Conservation (phyloP, 2,888 invertebrate species). For the Tetheella fluctuosa region DNA sequence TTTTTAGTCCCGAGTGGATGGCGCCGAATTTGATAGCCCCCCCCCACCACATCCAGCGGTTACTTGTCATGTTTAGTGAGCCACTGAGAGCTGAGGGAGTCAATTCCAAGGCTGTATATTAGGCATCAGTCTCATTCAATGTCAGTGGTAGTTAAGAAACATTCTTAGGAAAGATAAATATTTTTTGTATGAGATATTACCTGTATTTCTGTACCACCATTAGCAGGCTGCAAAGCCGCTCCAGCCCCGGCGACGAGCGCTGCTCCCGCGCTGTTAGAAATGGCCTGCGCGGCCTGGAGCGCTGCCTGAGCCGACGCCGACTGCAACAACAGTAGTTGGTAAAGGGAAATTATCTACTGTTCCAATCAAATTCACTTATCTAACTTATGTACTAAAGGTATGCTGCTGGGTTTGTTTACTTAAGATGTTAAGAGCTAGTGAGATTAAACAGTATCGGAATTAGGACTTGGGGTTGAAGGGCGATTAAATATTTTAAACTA, state of each 20-base stretch:
- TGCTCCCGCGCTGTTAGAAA: conserved; percentile 86
- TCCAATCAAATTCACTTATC: conserved; percentile 1
- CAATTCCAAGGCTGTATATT: too few species aligned
- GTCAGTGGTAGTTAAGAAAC: too few species aligned
- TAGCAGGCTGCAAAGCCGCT: conserved; percentile 84
- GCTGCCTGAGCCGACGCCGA: conserved; percentile 93
- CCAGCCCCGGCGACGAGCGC: conserved; percentile 87
- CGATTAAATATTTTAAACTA: too few species aligned
- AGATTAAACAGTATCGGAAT: neutral
- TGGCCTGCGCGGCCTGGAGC: conserved; percentile 92
- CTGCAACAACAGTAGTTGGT: conserved; percentile 78
- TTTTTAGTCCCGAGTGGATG: too few species aligned
- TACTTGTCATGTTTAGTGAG: too few species aligned
- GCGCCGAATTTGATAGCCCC: too few species aligned
- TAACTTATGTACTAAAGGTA: neutral
- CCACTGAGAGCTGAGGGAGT: too few species aligned
- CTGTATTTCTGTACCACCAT: conserved; percentile 84
- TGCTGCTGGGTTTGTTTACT: neutral
- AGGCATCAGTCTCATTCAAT: too few species aligned
- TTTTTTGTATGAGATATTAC: conserved; percentile 47
- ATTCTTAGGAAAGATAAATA: neutral
- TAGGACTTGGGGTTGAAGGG: neutral
- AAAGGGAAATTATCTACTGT: conserved; percentile 10
- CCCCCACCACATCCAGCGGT: too few species aligned
- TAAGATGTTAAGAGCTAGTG: neutral